phyloP scores from a whole-genome alignment of 2,888 invertebrate species.

The Endotricha flammealis region DNA sequence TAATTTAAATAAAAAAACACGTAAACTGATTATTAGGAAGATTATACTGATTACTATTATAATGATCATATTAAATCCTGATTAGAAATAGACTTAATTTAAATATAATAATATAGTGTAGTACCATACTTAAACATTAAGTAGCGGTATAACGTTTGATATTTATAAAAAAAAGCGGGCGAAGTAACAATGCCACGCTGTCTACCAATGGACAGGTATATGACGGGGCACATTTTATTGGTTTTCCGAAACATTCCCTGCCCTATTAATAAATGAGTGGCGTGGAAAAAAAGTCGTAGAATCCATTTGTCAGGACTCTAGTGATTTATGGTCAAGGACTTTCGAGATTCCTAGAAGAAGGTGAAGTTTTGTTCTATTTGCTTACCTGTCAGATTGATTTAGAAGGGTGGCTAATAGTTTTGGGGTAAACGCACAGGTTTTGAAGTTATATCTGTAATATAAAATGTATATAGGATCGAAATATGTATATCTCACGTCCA shows the following conservation, averaged over 20 bases:
- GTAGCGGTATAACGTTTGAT: conserved; percentile 35
- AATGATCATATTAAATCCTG: conserved; percentile 24
- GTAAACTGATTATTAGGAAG: neutral
- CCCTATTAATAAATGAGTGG: conserved; percentile 77
- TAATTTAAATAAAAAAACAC: neutral
- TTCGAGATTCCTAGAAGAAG: conserved; percentile 71
- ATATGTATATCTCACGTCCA: too few species aligned
- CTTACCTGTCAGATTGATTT: conserved; percentile 76
- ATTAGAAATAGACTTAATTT: conserved; percentile 29
- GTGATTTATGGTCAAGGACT: conserved; percentile 75
- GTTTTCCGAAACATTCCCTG: conserved; percentile 77
- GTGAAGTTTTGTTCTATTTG: conserved; percentile 74
- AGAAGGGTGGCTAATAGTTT: conserved; percentile 45
- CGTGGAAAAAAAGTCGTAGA: conserved; percentile 71
- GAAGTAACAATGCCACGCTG: conserved; percentile 73
- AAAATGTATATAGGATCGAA: too few species aligned
- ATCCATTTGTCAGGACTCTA: conserved; percentile 74
- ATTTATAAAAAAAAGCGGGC: conserved; percentile 40
- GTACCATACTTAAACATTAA: conserved; percentile 23
- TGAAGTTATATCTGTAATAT: too few species aligned
- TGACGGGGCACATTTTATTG: conserved; percentile 78
- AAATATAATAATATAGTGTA: conserved; percentile 23
- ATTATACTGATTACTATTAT: neutral
- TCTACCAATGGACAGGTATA: conserved; percentile 75
- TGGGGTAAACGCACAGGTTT: conserved; percentile 17